Base-by-base conservation (phyloP, 2,888 invertebrate genomes). In the Lumbricus terrestris region DNA sequence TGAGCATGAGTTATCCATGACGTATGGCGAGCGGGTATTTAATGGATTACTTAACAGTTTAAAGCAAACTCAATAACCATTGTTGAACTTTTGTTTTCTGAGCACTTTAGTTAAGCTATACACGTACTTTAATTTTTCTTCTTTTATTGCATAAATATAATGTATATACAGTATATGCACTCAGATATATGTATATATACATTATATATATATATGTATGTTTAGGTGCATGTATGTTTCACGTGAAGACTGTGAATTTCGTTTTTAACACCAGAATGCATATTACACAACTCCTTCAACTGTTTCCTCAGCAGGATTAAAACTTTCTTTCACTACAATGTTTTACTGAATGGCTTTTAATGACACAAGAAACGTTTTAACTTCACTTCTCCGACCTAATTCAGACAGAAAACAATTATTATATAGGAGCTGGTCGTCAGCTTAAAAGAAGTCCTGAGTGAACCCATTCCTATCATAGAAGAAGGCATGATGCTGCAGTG, bases 261-360 rank as follows among this genome's bases (percentile, higher is more conserved):
- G n/a, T 69, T 47, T n/a, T 8, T n/a, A 69, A 69, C 69, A 69
- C 8, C 69, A 69, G 69, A 69, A 69, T 29, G 8, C 69, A n/a
- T n/a, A 69, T 69, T 69, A 69, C 69, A n/a, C 69, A 69, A 69
- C 69, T 69, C 69, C 69, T n/a, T 69, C 69, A 69, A 69, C 69
- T 69, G 69, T 69, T 69, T 69, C 47, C 23, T 47, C 69, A 69
- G 1, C 69, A 69, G 69, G n/a, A 69, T 69, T 69, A 69, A 69
- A 69, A 69, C 29, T n/a, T 69, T 69, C 8, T 47, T 47, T 47
- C 47, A 47, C 18, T 47, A 69, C 0, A 8, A 54, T 69, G 69
- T 69, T 69, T n/a, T n/a, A n/a, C n/a, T 69, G 29, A n/a, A n/a
- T 69, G n/a, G n/a, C n/a, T n/a, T 69, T 69, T 8, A 69, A 69